Percentiles rank a stretch among this genome's conserved stretches.
Conservation (phyloP, 92 coral and sea anemone genomes). For the Phenganax subtilis region DNA sequence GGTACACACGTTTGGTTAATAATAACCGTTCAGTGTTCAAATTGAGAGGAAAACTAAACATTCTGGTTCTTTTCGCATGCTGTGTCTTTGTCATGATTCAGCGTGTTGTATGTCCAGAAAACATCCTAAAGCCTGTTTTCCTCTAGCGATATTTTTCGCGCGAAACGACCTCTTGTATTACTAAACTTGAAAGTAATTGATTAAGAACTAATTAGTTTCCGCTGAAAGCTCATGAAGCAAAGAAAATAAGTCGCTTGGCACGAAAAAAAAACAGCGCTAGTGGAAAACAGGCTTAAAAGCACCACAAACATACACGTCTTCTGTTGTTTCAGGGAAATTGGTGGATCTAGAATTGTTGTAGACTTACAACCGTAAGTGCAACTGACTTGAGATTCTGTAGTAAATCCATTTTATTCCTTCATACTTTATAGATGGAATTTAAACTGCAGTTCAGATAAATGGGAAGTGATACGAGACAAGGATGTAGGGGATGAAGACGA, state of each 20-base stretch:
- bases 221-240: too few species aligned
- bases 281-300: too few species aligned
- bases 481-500: not conserved
- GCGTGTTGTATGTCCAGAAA: conserved; percentile 39
- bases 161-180: too few species aligned
- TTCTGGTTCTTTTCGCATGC: conserved; percentile 41
- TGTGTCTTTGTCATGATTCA: conserved; percentile 18
- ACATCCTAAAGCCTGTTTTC: not conserved
- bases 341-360: too few species aligned
- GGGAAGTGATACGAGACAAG: conserved; percentile 37
- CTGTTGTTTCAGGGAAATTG: too few species aligned
- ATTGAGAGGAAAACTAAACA: conserved; percentile 4
- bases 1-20: conserved; percentile 20
- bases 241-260: too few species aligned
- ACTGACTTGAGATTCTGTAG: not conserved
- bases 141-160: too few species aligned
- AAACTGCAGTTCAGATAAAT: conserved; percentile 43
- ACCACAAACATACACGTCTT: too few species aligned
- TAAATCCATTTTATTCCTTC: not conserved
- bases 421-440: conserved; percentile 50
- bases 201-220: too few species aligned
- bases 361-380: not conserved
- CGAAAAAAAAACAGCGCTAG: too few species aligned
- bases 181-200: too few species aligned
- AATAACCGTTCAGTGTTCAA: conserved; percentile 28